Evolutionary conservation across 2,888 invertebrate species (phyloP), one percentile per base, ranked within the genome.

Genomic region (Helicoverpa assulta): DNA sequence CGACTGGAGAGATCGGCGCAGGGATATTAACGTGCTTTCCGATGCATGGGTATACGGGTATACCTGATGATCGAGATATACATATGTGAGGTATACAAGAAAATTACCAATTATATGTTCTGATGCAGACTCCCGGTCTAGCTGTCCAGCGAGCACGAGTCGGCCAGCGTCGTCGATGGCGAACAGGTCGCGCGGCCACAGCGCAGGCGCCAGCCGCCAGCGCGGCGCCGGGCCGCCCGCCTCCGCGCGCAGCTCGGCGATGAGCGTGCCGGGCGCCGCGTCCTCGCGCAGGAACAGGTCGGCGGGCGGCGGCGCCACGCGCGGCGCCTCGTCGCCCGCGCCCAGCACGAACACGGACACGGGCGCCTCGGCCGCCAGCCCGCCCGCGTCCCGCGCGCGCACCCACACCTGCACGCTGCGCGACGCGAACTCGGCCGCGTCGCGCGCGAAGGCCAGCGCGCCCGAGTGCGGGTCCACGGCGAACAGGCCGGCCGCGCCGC

Each of bases 351-450:
- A 96, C 82, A 99, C 97, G 71, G 97, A 97, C 37, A 99, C 97
- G 7, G 99, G 98, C 65, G 98, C 98, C 89, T 98, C 98, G 51
- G 97, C 96, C 90, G 98, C 97, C 78, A 97, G 97, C 54, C 98
- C 97, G 68, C 99, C 99, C 85, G 96, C 96, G 95, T 99, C 99
- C 62, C 97, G 97, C 18, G 98, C 99, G 72, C 98, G 97, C 62
- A 99, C 97, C 94, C 99, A 99, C 91, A 99, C 98, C 94, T 98
- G 98, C 91, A 98, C 97, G 64, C 97, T 96, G 91, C 98, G 97
- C 70, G 97, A 97, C 89, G 97, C 94, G 82, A 90, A 97, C 29
- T 96, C 91, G 18, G 96, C 90, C 19, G 97, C 97, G 85, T 96
- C 96, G 81, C 97, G 96, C 10, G 96, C 94, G 68, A 98, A 92